Conservation (phyloP, 2,797 vertebrate species). For the Alca torda region DNA sequence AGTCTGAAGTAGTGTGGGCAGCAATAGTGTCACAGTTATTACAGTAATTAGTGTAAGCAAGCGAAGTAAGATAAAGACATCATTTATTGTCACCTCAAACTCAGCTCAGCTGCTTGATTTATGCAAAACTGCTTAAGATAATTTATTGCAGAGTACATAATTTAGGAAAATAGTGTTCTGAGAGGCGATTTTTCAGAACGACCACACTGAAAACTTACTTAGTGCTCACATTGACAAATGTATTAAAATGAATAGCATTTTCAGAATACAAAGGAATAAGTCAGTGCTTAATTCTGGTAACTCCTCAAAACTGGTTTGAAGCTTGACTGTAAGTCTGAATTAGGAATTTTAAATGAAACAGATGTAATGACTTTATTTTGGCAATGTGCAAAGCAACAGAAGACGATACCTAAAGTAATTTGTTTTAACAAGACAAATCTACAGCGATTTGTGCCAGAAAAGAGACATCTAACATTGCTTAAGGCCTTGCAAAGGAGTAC, state of each 20-base stretch:
- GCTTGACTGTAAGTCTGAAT: not conserved
- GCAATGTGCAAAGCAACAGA: not conserved
- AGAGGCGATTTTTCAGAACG: not conserved
- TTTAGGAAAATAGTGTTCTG: conserved; percentile 25
- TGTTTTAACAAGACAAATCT: not conserved
- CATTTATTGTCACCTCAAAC: not conserved
- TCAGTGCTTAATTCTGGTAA: conserved; percentile 14
- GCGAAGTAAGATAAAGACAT: not conserved
- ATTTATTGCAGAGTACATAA: not conserved
- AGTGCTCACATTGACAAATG: not conserved
- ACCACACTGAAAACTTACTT: conserved; percentile 2
- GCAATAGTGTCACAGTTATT: conserved; percentile 11
- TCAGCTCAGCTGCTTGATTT: conserved; percentile 31
- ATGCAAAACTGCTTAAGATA: conserved; percentile 36
- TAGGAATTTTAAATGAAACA: not conserved
- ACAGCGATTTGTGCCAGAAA: not conserved
- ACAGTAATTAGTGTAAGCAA: not conserved
- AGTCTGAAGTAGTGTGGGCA: conserved; percentile 23
- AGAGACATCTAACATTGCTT: not conserved
- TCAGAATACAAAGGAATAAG: not conserved
- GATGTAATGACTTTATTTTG: not conserved
- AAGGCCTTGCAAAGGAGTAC: not conserved
- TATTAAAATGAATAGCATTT: not conserved
- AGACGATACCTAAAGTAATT: not conserved
- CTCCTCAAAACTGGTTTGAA: not conserved